Base-by-base conservation (phyloP, 2,113 vertebrate species). In the Carassius carassius region DNA sequence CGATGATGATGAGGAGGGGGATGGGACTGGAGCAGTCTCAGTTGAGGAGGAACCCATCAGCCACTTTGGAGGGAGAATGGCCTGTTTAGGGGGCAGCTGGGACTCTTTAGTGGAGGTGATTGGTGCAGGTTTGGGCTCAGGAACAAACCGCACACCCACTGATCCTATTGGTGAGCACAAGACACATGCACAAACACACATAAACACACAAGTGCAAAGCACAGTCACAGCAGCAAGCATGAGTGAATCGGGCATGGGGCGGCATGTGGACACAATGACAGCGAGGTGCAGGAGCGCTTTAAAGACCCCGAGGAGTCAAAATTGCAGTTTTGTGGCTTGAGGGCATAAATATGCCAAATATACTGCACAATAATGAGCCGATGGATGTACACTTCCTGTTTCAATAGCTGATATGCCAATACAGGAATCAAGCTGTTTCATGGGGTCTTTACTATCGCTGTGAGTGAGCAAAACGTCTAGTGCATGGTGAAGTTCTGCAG, bases 1-100 rank as follows among this genome's bases (percentile, higher is more conserved):
- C 0, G 91, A 91, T 0, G 92, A 90, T 2, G 90, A 89, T 0
- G 93, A 92, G 2, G 96, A 94, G 49, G 81, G 78, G 17, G 70
- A 60, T 0, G 89, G 65, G 63, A 84, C 87, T 62, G 25, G 87
- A 80, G 47, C 81, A 2, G 91, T 85, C 65, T 96, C 95, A 1
- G 47, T 10, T 32, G 88, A 72, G 23, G 83, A 70, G 35, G 74
- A 37, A 21, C 94, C 92, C 19, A 92, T 87, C 11, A 92, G 93
- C 85, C 94, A 94, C 91, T 97, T 97, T 0, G 97, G 96, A 70
- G 96, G 97, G 60, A 97, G 93, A 56, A 99, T 89, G 86, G 95
- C 96, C 56, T 96, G 96, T 85, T 92, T 97, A 54, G 84, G 65
- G 23, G 81, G 79, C 47, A 82, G 88, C 2, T 58, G 91, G 0